phyloP scores from a whole-genome alignment of 1,140 invertebrate genomes.

The Anastrepha ludens region DNA sequence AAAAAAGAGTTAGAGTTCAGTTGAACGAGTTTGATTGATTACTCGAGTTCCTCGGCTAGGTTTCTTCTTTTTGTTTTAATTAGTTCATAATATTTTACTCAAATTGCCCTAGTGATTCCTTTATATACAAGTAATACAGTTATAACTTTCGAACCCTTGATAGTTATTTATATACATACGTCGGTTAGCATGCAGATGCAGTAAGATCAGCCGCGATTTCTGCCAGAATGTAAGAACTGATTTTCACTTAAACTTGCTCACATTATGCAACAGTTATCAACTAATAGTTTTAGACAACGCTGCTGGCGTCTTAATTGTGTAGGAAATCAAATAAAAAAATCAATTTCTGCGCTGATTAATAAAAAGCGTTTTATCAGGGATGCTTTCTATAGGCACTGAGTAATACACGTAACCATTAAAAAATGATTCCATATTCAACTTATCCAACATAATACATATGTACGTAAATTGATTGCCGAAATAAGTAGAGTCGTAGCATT shows the following conservation, averaged over 20 bases:
- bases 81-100: background rate
- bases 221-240: conserved; percentile 31
- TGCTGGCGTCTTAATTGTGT: conserved; percentile 5
- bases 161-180: background rate
- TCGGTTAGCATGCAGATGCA: background rate
- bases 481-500: conserved; percentile 9
- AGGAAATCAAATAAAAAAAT: conserved; percentile 7
- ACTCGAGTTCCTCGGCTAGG: conserved; percentile 11
- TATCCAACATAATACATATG: background rate
- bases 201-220: background rate
- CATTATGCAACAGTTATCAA: conserved; percentile 55
- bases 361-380: conserved; percentile 36
- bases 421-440: conserved; percentile 39
- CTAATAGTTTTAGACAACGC: conserved; percentile 39
- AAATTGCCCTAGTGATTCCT: background rate
- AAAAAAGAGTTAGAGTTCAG: background rate
- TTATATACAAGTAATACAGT: background rate
- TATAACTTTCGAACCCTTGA: background rate
- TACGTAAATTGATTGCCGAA: conserved; percentile 23
- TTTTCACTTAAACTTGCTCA: background rate
- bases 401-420: conserved; percentile 1
- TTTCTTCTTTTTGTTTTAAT: conserved; percentile 38
- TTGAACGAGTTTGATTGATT: background rate
- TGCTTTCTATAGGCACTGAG: conserved; percentile 34
- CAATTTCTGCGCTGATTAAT: conserved; percentile 1